A percentile compares a stretch with the other conserved stretches of the same genome.
Evolutionary conservation across 1,140 invertebrate genomes (phyloP).

Genomic region (Cataglyphis hispanica): DNA sequence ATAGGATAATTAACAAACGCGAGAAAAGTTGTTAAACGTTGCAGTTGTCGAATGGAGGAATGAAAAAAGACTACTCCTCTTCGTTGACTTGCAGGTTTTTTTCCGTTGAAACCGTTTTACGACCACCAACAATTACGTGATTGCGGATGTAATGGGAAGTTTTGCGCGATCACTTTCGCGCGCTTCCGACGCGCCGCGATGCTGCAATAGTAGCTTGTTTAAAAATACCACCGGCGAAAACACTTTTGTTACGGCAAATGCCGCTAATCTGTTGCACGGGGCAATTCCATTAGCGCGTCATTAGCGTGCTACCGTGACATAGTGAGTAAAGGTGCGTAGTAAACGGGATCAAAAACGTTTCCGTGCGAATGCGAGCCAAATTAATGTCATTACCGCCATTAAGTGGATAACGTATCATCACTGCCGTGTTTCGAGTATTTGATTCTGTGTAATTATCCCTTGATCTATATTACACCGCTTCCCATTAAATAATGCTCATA

Average conservation of each 20-base stretch:
- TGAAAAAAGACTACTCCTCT: slow-evolving; percentile 11
- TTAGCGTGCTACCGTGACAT: slow-evolving; percentile 12
- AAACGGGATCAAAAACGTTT: slow-evolving; percentile 33
- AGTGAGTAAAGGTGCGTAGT: slow-evolving; percentile 16
- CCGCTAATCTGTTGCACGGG: slow-evolving; percentile 33
- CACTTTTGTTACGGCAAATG: slow-evolving; percentile 32
- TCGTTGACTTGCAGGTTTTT: slow-evolving; percentile 35
- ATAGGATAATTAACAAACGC: slow-evolving; percentile 14
- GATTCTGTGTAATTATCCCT: slow-evolving; percentile 41
- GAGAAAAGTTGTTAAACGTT: slow-evolving; percentile 17
- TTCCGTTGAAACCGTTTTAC: not conserved
- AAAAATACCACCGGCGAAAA: slow-evolving; percentile 23
- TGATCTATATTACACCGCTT: slow-evolving; percentile 9
- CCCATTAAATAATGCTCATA: slow-evolving; percentile 25
- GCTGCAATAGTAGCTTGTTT: not conserved
- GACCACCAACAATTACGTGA: slow-evolving; percentile 21
- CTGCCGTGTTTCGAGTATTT: slow-evolving; percentile 28
- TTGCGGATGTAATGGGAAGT: slow-evolving; percentile 35
- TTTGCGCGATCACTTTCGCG: slow-evolving; percentile 31
- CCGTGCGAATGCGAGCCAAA: not conserved
- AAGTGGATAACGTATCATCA: slow-evolving; percentile 37
- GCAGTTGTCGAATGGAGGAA: not conserved
- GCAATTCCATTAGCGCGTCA: slow-evolving; percentile 19
- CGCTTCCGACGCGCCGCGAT: not conserved
- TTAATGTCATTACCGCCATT: slow-evolving; percentile 47